Conservation (phyloP, 2,113 vertebrate genomes). For the Prunella fulvescens region DNA sequence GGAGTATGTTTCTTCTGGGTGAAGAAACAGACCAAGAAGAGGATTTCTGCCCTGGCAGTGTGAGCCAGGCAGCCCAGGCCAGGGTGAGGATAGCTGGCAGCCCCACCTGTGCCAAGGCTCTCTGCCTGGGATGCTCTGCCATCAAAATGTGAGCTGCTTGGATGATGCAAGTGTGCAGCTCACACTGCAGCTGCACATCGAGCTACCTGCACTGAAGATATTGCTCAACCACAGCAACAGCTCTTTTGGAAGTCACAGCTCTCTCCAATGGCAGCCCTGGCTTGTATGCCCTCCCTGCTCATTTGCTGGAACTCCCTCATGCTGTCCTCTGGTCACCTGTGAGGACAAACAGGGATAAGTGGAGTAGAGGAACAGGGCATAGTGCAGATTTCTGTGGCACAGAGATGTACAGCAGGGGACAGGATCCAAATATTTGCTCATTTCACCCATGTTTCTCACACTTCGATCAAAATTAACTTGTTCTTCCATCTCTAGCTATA, state of each 20-base stretch:
- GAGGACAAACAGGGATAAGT: background rate
- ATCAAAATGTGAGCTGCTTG: fast-evolving
- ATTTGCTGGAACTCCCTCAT: background rate
- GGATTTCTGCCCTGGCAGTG: background rate
- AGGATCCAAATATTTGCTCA: background rate
- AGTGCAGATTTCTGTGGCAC: background rate
- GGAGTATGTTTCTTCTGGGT: background rate
- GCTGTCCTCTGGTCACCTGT: background rate
- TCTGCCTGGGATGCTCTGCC: background rate
- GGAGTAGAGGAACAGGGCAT: background rate
- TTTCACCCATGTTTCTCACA: background rate
- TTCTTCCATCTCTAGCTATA: background rate
- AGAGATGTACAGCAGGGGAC: background rate
- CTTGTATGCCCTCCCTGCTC: fast-evolving
- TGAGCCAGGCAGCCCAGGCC: background rate
- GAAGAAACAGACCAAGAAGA: background rate
- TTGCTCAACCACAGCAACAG: background rate
- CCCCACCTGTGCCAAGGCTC: background rate
- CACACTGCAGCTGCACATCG: background rate
- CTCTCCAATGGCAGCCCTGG: background rate
- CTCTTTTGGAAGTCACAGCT: background rate
- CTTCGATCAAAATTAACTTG: background rate
- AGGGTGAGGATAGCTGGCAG: background rate
- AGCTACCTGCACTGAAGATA: background rate
- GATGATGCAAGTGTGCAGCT: background rate